Conservation (phyloP, 2,888 invertebrate species). For the Ornithoptera priamus region DNA sequence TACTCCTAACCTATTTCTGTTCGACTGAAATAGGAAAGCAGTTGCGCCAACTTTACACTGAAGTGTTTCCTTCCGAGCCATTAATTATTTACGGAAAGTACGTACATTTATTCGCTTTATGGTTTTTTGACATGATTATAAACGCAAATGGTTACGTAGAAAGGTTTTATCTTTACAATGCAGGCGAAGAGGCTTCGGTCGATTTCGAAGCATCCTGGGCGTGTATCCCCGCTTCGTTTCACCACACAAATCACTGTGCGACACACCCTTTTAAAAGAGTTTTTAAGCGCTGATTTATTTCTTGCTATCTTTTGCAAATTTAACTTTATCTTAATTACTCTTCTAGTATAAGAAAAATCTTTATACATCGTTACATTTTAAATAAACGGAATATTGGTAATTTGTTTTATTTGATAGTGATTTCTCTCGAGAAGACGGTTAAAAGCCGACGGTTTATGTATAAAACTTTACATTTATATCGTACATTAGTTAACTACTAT, state of each 20-base stretch:
- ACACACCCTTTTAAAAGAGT: conserved; percentile 59
- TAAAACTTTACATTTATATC: background rate
- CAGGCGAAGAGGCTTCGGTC: conserved; percentile 39
- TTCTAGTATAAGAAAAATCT: background rate
- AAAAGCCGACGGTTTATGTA: background rate
- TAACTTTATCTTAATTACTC: conserved; percentile 9
- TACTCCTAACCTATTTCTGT: conserved; percentile 28
- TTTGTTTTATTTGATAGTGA: background rate
- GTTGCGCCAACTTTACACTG: conserved; percentile 19
- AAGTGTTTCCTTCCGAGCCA: conserved; percentile 22
- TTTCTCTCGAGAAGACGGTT: no score
- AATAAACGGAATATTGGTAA: no score
- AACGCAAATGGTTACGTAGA: conserved; percentile 31
- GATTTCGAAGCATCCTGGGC: conserved; percentile 2
- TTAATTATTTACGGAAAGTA: conserved; percentile 31
- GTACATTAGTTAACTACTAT: conserved; percentile 17
- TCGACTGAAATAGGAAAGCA: conserved; percentile 29
- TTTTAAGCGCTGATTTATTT: conserved; percentile 32
- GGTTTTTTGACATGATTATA: conserved; percentile 35
- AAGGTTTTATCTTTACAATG: conserved; percentile 52
- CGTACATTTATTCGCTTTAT: conserved; percentile 31
- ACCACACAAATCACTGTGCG: conserved; percentile 42
- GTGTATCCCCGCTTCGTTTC: conserved; percentile 29
- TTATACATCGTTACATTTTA: no score
- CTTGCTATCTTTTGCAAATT: conserved; percentile 12